Conservation (phyloP, 1,140 invertebrate genomes). For the Drosophila arizonae region DNA sequence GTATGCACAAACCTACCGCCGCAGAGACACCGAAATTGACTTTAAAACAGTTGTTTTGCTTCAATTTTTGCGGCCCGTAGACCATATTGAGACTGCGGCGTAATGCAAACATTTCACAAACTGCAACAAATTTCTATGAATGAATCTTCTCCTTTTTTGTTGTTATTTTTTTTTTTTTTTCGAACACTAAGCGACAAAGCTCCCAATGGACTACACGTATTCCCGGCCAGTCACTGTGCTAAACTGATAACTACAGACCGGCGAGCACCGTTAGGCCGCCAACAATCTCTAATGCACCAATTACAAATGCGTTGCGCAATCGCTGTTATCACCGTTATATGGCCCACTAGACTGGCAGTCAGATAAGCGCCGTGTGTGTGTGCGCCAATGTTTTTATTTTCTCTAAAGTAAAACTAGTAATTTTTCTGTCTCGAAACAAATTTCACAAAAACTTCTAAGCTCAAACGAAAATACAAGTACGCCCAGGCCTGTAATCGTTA, state of each 20-base stretch:
- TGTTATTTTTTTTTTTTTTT: too few relatives aligned
- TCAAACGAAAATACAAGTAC: conserved; percentile 20
- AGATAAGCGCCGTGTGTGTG: conserved; percentile 52
- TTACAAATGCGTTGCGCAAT: conserved; percentile 61
- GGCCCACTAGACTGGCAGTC: conserved; percentile 10
- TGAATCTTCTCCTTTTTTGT: conserved; percentile 16
- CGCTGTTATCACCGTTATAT: conserved; percentile 53
- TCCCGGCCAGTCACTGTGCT: neutral
- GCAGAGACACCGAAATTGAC: conserved; percentile 61
- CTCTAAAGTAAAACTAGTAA: conserved; percentile 15
- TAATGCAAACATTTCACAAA: conserved; percentile 60
- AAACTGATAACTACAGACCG: conserved; percentile 57
- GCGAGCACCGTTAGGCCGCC: conserved; percentile 40
- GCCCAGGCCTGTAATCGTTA: conserved; percentile 58
- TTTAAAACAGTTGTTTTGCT: conserved; percentile 35
- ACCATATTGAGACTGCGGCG: conserved; percentile 54
- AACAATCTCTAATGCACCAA: conserved; percentile 27
- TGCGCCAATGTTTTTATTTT: conserved; percentile 24
- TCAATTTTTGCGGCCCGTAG: conserved; percentile 28
- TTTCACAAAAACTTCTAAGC: conserved; percentile 22
- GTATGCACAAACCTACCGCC: conserved; percentile 51
- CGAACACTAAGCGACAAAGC: neutral
- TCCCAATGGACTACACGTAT: conserved; percentile 5
- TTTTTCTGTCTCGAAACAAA: conserved; percentile 3
- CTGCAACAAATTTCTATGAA: conserved; percentile 34